Evolutionary conservation across 1,140 invertebrate species (phyloP), one percentile per base, ranked within the genome.

Genomic region (Bradysia coprophila): DNA sequence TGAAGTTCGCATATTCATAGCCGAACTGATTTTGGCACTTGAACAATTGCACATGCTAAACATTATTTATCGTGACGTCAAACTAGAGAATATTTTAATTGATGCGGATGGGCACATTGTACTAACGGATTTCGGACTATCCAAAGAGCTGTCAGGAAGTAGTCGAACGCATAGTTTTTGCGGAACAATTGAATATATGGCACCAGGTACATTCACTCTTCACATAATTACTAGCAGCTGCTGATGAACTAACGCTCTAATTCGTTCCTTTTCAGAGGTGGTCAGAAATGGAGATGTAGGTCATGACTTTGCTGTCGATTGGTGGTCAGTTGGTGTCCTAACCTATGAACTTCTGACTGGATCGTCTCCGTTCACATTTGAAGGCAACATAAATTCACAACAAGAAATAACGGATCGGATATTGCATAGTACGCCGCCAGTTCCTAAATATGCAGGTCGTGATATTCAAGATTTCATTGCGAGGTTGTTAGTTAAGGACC

Each of bases 321-420:
- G 92, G 91, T 96, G 91, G 91, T 91, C 88, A 40, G 79, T 97
- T 1, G 92, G 92, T n/a, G 91, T 97, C 0, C 64, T 98, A 13
- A 90, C 87, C 0, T 97, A 93, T 68, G 93, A 98, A 65, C 71
- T 98, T 8, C 62, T 98, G n/a, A 96, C 91, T 2, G 92, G 93
- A 19, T 88, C 88, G 3, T 95, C 91, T 0, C 93, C 93, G n/a
- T 98, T 97, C 61, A 94, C 91, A 5, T 82, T 93, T 1, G 88
- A 94, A 48, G 88, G 89, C 21, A 84, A 90, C 54, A 78, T 75
- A 52, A 95, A 94, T 61, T 81, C 81, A 5, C 90, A 95, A 56
- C 78, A 83, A 48, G 91, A 96, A 61, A 95, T 96, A 49, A 92
- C 89, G 13, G 78, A 77, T 53, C 71, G 92, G 37, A 96, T 97